phyloP scores from a whole-genome alignment of 2,113 vertebrate genomes.

The Gallinago paraguaiae region DNA sequence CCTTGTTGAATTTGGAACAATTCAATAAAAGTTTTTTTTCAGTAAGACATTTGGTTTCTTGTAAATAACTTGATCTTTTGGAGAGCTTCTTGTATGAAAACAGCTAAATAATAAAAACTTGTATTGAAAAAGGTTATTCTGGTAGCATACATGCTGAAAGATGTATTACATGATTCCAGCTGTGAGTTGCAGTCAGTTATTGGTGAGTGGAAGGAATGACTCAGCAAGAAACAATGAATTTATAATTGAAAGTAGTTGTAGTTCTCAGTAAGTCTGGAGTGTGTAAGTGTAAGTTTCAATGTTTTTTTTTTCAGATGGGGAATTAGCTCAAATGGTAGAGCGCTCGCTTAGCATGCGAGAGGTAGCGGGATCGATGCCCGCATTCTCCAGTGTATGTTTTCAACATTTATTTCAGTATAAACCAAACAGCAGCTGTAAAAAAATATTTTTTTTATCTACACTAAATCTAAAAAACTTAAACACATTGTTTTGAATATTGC shows the following conservation, averaged over 20 bases:
- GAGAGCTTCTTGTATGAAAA: not conserved
- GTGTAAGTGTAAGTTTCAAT: fast-evolving
- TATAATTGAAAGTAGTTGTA: fast-evolving
- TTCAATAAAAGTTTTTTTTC: not conserved
- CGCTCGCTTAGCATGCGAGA: constrained; percentile 68
- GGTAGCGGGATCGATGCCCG: constrained; percentile 68
- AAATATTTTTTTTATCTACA: fast-evolving
- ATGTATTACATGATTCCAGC: not conserved
- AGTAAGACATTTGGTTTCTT: not conserved
- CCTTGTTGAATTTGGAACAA: not conserved
- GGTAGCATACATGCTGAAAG: not conserved
- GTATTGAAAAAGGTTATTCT: not conserved
- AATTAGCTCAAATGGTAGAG: constrained; percentile 70
- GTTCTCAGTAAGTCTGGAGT: fast-evolving
- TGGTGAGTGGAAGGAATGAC: not conserved
- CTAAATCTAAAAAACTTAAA: not conserved
- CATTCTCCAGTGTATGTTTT: constrained; percentile 20
- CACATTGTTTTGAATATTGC: not conserved
- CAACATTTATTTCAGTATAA: fast-evolving
- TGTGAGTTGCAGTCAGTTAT: not conserved
- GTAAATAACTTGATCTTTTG: not conserved
- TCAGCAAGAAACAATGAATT: not conserved
- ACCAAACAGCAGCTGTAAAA: fast-evolving
- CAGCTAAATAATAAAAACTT: not conserved
- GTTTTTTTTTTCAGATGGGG: fast-evolving